Conservation (phyloP, 2,888 invertebrate species). For the Latrodectus hesperus region DNA sequence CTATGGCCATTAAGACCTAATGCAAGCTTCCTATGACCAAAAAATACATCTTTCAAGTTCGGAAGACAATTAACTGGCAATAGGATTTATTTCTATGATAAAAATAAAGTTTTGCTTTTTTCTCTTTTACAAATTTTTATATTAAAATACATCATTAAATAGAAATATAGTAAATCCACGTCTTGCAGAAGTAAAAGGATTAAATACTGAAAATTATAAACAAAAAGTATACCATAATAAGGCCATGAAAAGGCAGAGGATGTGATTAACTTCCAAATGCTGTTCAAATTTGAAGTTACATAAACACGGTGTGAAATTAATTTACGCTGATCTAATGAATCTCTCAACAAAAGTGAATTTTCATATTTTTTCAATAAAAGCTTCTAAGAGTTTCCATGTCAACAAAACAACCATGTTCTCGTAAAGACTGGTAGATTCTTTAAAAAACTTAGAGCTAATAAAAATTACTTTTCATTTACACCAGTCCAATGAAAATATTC, state of each 20-base stretch:
- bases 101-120: constrained; percentile 16
- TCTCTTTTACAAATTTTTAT: constrained; percentile 29
- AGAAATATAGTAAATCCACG: constrained; percentile 34
- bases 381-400: too few relatives aligned
- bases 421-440: too few relatives aligned
- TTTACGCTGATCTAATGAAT: too few relatives aligned
- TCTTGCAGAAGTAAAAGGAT: constrained; percentile 3
- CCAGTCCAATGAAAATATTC: too few relatives aligned
- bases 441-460: too few relatives aligned
- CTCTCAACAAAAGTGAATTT: too few relatives aligned
- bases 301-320: too few relatives aligned
- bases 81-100: constrained; percentile 17
- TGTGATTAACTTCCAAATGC: constrained; percentile 3
- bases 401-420: too few relatives aligned
- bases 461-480: too few relatives aligned
- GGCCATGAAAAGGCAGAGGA: not conserved
- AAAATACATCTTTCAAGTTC: constrained; percentile 45
- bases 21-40: constrained; percentile 27
- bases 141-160: constrained; percentile 44
- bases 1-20: constrained; percentile 25
- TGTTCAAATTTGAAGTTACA: not conserved
- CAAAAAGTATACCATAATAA: not conserved
- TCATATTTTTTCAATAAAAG: too few relatives aligned
- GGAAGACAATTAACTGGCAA: constrained; percentile 63
- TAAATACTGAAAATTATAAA: not conserved